Percentiles rank a stretch among this genome's conserved stretches.
Evolutionary conservation across 2,888 invertebrate species (phyloP).

Genomic region (Melinaea menophilus): DNA sequence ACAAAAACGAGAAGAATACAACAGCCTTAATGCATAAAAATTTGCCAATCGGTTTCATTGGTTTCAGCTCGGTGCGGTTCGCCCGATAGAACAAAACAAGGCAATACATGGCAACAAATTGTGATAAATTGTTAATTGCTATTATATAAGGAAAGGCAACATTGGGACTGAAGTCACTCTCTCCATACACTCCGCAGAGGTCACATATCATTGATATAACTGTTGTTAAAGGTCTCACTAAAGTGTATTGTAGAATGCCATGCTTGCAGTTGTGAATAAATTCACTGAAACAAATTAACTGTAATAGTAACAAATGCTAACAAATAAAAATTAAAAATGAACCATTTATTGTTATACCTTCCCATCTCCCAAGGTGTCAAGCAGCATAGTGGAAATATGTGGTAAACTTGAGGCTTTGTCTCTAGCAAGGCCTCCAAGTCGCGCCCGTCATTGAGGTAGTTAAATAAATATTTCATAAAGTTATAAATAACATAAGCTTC

Average conservation of each 20-base stretch:
- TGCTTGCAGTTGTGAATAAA: slow-evolving; percentile 97
- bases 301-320: too few relatives aligned
- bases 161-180: slow-evolving; percentile 91
- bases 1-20: slow-evolving; percentile 99
- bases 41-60: slow-evolving; percentile 96
- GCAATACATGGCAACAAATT: slow-evolving; percentile 98
- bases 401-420: slow-evolving; percentile 89
- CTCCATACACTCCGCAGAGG: slow-evolving; percentile 90
- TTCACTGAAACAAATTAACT: slow-evolving; percentile 77
- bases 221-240: slow-evolving; percentile 93
- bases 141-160: slow-evolving; percentile 95
- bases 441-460: slow-evolving; percentile 92
- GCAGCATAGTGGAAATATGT: slow-evolving; percentile 95
- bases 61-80: slow-evolving; percentile 89
- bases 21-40: slow-evolving; percentile 98
- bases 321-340: background rate
- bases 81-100: slow-evolving; percentile 95
- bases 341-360: slow-evolving; percentile 64
- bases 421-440: slow-evolving; percentile 90
- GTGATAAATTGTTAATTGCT: slow-evolving; percentile 93
- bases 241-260: slow-evolving; percentile 96
- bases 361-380: slow-evolving; percentile 97
- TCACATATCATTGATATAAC: slow-evolving; percentile 94
- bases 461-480: slow-evolving; percentile 96
- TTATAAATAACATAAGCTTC: slow-evolving; percentile 99